These are phyloP conservation scores for Xenentodon cancila DNA, from an alignment of 2,797 vertebrate species.

Conservation along the genomic window DNA sequence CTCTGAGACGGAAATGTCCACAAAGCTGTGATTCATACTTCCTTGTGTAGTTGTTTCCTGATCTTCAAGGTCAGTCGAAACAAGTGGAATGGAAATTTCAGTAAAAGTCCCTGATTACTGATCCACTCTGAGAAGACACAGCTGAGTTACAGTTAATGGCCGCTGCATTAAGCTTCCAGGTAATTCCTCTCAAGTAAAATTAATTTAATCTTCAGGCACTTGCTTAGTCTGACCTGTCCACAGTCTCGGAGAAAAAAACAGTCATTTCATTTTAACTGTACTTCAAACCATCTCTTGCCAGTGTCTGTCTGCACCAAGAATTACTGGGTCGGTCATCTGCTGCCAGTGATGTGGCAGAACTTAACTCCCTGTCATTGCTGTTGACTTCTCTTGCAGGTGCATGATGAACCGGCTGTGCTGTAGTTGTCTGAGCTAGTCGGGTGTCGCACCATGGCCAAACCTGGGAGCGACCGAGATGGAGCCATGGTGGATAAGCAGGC, in stretches of 20 bases:
- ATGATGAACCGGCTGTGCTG: conserved; percentile 89
- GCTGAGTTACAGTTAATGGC: conserved; percentile 8
- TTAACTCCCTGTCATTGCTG: conserved; percentile 17
- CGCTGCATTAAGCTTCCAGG: conserved; percentile 3
- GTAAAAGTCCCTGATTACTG: conserved; percentile 58
- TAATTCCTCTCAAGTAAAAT: conserved; percentile 17
- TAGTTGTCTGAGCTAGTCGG: conserved; percentile 90
- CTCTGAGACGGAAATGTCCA: conserved; percentile 42
- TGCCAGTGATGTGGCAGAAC: conserved; percentile 5
- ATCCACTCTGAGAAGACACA: conserved; percentile 31
- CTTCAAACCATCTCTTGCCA: conserved; percentile 8
- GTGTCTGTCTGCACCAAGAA: conserved; percentile 13
- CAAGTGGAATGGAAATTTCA: conserved; percentile 60
- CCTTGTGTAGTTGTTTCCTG: conserved; percentile 44
- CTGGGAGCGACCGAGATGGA: conserved; percentile 95
- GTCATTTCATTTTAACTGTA: conserved; percentile 23
- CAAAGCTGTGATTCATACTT: conserved; percentile 63
- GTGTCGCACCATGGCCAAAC: conserved; percentile 97
- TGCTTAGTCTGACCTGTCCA: conserved; percentile 1
- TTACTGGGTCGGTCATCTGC: neutral
- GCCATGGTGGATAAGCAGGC: conserved; percentile 98
- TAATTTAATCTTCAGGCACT: conserved; percentile 4
- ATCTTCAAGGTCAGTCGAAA: conserved; percentile 29
- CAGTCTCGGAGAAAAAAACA: neutral
- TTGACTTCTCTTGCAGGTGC: conserved; percentile 81